Conservation (phyloP, 2,113 vertebrate genomes). For the Zosterops pallidus region DNA sequence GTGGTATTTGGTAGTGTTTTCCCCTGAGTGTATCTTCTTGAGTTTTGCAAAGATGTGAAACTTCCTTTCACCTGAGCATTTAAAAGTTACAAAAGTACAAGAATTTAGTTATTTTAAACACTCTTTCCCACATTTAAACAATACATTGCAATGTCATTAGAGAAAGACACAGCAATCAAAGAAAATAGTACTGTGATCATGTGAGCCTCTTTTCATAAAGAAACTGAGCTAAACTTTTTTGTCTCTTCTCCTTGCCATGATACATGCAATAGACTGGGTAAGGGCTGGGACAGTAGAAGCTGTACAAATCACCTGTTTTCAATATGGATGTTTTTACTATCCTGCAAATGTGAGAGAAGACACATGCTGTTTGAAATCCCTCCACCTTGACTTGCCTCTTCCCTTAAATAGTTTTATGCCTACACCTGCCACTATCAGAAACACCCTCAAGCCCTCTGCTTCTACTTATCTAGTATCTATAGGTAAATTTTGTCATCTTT, state of each 20-base stretch:
- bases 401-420: not conserved
- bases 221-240: not conserved
- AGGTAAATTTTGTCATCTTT: not conserved
- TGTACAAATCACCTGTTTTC: not conserved
- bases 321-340: not conserved
- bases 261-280: not conserved
- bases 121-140: not conserved
- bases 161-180: not conserved
- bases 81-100: not conserved
- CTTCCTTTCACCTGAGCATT: not conserved
- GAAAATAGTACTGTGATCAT: not conserved
- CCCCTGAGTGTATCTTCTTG: not conserved
- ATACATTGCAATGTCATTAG: not conserved
- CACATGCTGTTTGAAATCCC: not conserved
- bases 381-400: not conserved
- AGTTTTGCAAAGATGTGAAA: not conserved
- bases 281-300: not conserved
- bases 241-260: not conserved
- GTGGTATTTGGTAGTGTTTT: not conserved
- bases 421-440: not conserved
- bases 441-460: not conserved
- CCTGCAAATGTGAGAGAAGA: not conserved
- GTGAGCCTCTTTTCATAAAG: not conserved
- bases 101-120: not conserved
- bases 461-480: not conserved